A percentile compares a stretch with the other conserved stretches of the same genome.
phyloP scores from a whole-genome alignment of 2,888 invertebrate species.

The Aquatica leii region DNA sequence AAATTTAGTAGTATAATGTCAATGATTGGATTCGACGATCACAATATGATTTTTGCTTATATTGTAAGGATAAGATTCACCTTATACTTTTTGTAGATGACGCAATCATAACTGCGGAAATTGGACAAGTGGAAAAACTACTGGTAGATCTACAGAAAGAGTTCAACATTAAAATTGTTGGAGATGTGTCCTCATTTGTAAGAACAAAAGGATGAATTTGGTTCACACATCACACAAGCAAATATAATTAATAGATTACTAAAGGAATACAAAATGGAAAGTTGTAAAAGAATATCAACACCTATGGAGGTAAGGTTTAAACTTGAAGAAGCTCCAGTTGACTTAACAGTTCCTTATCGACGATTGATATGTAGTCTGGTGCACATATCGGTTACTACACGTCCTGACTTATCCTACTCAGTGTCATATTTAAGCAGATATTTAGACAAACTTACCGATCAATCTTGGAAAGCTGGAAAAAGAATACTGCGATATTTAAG shows the following conservation, averaged over 20 bases:
- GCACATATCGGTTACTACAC: neutral
- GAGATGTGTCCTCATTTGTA: conserved; percentile 18
- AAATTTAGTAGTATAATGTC: conserved; percentile 17
- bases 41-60: conserved; percentile 20
- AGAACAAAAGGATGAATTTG: conserved; percentile 15
- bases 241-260: conserved; percentile 9
- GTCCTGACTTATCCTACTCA: conserved; percentile 10
- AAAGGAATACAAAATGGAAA: conserved; percentile 41
- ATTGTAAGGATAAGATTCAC: conserved; percentile 8
- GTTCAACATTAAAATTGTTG: conserved; percentile 15
- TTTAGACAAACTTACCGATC: neutral
- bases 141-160: conserved; percentile 10
- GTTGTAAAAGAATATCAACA: conserved; percentile 42
- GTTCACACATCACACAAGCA: neutral
- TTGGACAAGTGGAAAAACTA: conserved; percentile 30
- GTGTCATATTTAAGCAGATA: neutral
- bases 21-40: conserved; percentile 15
- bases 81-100: conserved; percentile 17
- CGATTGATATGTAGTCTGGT: neutral
- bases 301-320: conserved; percentile 15
- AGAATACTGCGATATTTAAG: conserved; percentile 19
- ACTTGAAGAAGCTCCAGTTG: neutral
- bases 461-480: neutral
- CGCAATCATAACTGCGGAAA: conserved; percentile 34
- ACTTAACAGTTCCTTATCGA: neutral